Evolutionary conservation across 2,888 invertebrate species (phyloP).

Genomic region (Drosophila nr. fundita): DNA sequence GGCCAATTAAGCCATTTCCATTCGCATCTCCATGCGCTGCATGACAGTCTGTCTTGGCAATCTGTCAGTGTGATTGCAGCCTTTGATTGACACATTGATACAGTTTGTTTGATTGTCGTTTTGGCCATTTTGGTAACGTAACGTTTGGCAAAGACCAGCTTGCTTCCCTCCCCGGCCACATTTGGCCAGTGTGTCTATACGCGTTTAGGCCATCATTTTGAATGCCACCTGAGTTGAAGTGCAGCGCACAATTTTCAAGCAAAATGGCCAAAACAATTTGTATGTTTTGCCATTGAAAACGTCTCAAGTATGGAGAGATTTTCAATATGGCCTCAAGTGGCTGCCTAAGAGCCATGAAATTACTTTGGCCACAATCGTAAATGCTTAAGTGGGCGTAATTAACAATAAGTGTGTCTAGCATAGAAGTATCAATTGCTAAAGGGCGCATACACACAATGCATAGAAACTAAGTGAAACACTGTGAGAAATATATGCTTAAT

Average conservation of each 20-base stretch:
- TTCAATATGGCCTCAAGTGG: conserved; percentile 40
- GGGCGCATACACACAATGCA: not conserved
- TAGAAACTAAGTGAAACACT: conserved; percentile 9
- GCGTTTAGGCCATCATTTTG: conserved; percentile 66
- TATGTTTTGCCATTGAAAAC: conserved; percentile 44
- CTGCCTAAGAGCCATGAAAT: conserved; percentile 48
- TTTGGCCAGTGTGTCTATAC: conserved; percentile 37
- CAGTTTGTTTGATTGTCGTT: conserved; percentile 46
- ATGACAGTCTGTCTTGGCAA: conserved; percentile 35
- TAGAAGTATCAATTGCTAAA: conserved; percentile 18
- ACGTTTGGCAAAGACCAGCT: conserved; percentile 37
- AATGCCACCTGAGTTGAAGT: conserved; percentile 47
- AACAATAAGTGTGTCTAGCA: conserved; percentile 12
- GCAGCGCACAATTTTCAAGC: conserved; percentile 5
- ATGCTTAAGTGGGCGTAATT: conserved; percentile 40
- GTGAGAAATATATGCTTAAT: conserved; percentile 9
- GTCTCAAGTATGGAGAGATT: conserved; percentile 21
- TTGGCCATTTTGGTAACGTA: conserved; percentile 8
- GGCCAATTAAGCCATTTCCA: conserved; percentile 65
- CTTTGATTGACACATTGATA: conserved; percentile 76
- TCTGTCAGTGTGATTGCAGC: conserved; percentile 50
- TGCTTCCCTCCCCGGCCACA: conserved; percentile 28
- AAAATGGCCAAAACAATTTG: conserved; percentile 48
- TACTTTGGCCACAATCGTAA: conserved; percentile 12
- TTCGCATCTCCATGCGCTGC: conserved; percentile 34